Base-by-base conservation (phyloP, 2,888 invertebrate species). In the Lacanobia oleracea region DNA sequence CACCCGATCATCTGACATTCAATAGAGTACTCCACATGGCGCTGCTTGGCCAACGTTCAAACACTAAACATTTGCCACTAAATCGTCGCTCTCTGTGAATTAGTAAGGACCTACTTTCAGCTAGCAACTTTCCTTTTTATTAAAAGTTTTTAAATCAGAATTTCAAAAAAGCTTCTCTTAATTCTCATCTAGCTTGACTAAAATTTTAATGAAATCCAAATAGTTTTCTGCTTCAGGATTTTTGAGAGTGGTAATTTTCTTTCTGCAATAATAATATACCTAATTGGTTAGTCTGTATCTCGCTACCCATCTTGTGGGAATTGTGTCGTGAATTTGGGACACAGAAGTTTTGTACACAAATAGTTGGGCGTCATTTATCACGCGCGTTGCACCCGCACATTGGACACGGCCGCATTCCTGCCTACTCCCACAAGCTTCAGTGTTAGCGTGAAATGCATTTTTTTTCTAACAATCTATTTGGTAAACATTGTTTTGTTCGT, bases 331-430 rank as follows among this genome's bases (percentile, higher is more conserved):
- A 33, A 53, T 69, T 33, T 16, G 50, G 65, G 6, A 27, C 53
- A 62, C 73, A 61, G 27, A 75, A 62, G 62, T 65, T 59, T 60
- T 53, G 56, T 60, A 61, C 54, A 78, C 67, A 73, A 78, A 71
- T 85, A 33, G 54, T 67, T 67, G 56, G 56, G 64, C 21, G 54
- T 60, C 71, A 85, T 83, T 76, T 76, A 83, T 78, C 57, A 72
- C 62, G 40, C 53, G 63, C 63, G 43, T 60, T 60, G 77, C 68
- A 63, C 51, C 56, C 56, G 27, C 62, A 74, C 69, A 60, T 85
- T 69, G 57, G 56, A 64, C n/a, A 50, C 60, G 10, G 63, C 59
- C 37, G 27, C 73, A 72, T 76, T 79, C 68, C 71, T 62, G 51
- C 57, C 54, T 40, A 62, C 54, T 59, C 16, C 16, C 21, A n/a